Evolutionary conservation across 2,113 vertebrate genomes (phyloP).

Genomic region (Taxidea taxus): DNA sequence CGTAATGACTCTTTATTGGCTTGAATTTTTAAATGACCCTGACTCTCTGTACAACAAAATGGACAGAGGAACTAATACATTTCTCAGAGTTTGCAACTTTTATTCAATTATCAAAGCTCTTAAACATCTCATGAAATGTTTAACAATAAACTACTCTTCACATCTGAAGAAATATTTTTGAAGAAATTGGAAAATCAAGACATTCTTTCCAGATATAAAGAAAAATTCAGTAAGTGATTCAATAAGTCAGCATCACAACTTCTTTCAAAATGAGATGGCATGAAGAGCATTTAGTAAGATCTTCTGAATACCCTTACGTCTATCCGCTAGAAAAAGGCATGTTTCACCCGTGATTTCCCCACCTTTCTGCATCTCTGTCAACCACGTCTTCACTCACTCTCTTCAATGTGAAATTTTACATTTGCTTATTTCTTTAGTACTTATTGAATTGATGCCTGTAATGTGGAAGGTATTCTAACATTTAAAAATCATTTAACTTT

Average conservation of each 20-base stretch:
- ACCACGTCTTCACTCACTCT: background rate
- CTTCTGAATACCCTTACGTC: background rate
- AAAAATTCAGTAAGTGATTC: background rate
- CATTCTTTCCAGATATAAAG: background rate
- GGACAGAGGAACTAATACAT: background rate
- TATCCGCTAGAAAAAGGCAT: background rate
- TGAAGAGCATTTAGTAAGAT: background rate
- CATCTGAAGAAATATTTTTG: background rate
- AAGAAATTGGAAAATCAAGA: slow-evolving; percentile 17
- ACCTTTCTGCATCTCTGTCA: background rate
- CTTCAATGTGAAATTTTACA: background rate
- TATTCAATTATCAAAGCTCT: background rate
- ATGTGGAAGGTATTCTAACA: background rate
- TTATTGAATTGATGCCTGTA: background rate
- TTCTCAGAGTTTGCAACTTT: slow-evolving; percentile 13
- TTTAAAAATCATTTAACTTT: slow-evolving; percentile 51
- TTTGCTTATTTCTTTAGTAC: slow-evolving; percentile 24
- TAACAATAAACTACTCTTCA: slow-evolving; percentile 2
- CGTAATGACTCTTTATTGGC: background rate
- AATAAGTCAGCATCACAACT: background rate
- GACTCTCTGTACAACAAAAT: background rate
- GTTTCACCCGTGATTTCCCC: background rate
- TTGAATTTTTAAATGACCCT: slow-evolving; percentile 24
- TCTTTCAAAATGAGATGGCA: background rate
- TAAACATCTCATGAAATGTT: slow-evolving; percentile 5